Conservation (phyloP, 2,113 vertebrate genomes). For the Scophthalmus maximus region DNA sequence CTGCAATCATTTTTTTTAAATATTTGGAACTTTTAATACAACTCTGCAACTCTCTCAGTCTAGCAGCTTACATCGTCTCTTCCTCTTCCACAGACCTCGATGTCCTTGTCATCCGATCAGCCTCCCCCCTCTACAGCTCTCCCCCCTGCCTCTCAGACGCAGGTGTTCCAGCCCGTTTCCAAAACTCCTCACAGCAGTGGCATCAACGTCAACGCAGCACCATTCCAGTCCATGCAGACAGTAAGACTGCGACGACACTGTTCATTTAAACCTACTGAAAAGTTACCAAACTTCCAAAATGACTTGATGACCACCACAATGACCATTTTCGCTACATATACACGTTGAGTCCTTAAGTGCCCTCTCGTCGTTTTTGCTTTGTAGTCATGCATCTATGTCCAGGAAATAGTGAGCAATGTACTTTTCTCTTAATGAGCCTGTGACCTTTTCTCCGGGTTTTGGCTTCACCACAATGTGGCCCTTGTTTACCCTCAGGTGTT, state of each 20-base stretch:
- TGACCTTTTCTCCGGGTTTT: constrained; percentile 59
- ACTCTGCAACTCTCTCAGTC: too few relatives aligned
- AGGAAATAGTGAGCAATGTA: constrained; percentile 34
- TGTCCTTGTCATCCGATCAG: constrained; percentile 92
- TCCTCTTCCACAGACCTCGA: constrained; percentile 85
- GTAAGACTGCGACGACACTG: constrained; percentile 78
- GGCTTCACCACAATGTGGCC: constrained; percentile 49
- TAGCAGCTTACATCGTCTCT: constrained; percentile 11
- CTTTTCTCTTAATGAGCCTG: constrained; percentile 34
- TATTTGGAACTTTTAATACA: too few relatives aligned
- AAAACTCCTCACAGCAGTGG: constrained; percentile 95
- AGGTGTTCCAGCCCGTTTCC: constrained; percentile 92
- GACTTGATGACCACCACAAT: too few relatives aligned
- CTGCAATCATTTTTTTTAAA: neutral
- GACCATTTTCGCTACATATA: too few relatives aligned
- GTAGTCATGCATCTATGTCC: constrained; percentile 19
- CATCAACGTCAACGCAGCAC: constrained; percentile 98
- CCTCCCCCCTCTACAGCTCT: constrained; percentile 88
- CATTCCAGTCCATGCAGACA: constrained; percentile 99
- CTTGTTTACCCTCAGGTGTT: constrained; percentile 88
- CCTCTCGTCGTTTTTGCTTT: constrained; percentile 27
- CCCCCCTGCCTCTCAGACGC: constrained; percentile 88
- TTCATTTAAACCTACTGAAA: neutral
- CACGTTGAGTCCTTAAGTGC: constrained; percentile 4
- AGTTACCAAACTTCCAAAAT: neutral